A percentile compares a stretch with the other conserved stretches of the same genome.
These are phyloP conservation scores for Lasioglossum villosulum DNA, from an alignment of 2,888 invertebrate genomes.

Conservation along the genomic window DNA sequence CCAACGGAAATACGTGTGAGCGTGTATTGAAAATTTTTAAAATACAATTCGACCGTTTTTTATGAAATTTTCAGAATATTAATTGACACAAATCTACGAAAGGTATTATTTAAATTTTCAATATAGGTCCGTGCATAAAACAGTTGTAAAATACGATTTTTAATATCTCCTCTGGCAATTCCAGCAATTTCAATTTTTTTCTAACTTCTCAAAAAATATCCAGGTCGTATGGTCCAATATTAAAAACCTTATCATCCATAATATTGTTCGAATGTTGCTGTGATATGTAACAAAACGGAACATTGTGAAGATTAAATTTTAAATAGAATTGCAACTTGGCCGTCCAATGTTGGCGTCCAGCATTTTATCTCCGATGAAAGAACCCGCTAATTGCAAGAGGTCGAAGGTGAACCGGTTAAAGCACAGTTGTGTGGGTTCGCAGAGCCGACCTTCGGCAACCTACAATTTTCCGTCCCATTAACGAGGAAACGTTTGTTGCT, in stretches of 20 bases:
- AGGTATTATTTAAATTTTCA: no score
- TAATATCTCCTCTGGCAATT: no score
- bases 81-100: neutral
- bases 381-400: neutral
- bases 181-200: no score
- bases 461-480: constrained; percentile 10
- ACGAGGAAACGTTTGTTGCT: neutral
- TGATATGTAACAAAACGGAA: neutral
- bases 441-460: neutral
- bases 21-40: no score
- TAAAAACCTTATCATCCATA: neutral
- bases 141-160: neutral
- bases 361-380: neutral
- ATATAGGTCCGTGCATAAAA: no score
- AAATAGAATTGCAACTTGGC: neutral
- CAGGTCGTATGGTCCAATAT: neutral
- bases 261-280: no score
- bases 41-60: no score
- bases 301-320: neutral
- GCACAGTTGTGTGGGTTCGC: neutral
- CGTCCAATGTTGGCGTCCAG: neutral
- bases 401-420: neutral
- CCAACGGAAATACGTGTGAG: neutral
- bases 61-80: no score
- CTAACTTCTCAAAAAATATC: neutral